Conservation (phyloP, 35 echinoderm and acorn worm genomes). For the Ophiothrix spiculata region DNA sequence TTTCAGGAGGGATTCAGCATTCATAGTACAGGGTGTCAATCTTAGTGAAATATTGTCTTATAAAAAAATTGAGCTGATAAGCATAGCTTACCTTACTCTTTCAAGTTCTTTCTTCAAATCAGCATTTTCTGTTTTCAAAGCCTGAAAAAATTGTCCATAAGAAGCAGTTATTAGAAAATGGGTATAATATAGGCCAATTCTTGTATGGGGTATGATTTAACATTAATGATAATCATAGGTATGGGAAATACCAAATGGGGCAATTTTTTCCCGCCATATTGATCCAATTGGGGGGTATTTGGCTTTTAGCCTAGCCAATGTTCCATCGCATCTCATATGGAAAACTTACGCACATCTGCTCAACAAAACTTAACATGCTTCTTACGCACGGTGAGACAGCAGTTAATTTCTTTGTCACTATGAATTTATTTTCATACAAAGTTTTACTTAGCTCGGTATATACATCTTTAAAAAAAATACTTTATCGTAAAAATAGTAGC, state of each 20-base stretch:
- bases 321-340: too few relatives aligned
- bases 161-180: not conserved
- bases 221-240: not conserved
- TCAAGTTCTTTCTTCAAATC: slow-evolving; percentile 40
- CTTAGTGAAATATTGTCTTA: not conserved
- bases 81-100: slow-evolving; percentile 25
- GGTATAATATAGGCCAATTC: not conserved
- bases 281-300: not conserved
- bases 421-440: too few relatives aligned
- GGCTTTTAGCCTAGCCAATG: not conserved
- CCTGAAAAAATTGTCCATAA: slow-evolving; percentile 3
- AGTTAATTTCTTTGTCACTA: too few relatives aligned
- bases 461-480: too few relatives aligned
- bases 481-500: too few relatives aligned
- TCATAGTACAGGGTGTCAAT: too few relatives aligned
- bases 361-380: too few relatives aligned
- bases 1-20: too few relatives aligned
- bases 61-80: not conserved
- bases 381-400: too few relatives aligned
- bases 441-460: too few relatives aligned
- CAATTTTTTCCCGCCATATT: not conserved
- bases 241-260: not conserved
- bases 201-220: not conserved
- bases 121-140: slow-evolving; percentile 27
- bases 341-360: too few relatives aligned